Conservation (phyloP, 64 coral and sea anemone genomes). For the Trachythela sp. region DNA sequence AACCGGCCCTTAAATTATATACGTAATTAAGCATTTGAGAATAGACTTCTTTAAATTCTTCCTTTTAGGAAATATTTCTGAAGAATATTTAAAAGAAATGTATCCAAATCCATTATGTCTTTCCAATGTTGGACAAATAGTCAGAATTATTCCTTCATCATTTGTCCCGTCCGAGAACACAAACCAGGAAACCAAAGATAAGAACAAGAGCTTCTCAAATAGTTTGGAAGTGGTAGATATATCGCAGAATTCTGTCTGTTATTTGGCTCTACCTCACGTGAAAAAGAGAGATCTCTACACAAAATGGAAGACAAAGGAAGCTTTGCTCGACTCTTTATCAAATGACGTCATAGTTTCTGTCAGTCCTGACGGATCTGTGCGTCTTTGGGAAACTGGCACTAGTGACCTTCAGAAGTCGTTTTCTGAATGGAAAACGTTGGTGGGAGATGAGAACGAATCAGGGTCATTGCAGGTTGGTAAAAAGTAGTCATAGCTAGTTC, state of each 20-base stretch:
- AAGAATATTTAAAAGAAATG: neutral
- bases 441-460: slow-evolving; percentile 61
- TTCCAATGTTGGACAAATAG: slow-evolving; percentile 65
- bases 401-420: slow-evolving; percentile 67
- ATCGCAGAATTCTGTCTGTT: neutral
- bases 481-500: too few relatives aligned
- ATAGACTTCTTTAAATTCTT: too few relatives aligned
- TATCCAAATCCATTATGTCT: slow-evolving; percentile 49
- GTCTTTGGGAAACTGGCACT: slow-evolving; percentile 92
- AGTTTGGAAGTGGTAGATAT: neutral
- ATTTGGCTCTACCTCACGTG: neutral
- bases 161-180: slow-evolving; percentile 46
- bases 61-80: neutral
- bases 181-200: slow-evolving; percentile 21
- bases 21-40: too few relatives aligned
- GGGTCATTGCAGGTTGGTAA: slow-evolving; percentile 68
- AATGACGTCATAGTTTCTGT: slow-evolving; percentile 79
- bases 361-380: slow-evolving; percentile 59
- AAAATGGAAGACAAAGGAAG: neutral
- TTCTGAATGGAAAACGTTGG: slow-evolving; percentile 77
- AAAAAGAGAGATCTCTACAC: neutral
- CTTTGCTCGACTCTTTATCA: slow-evolving; percentile 57
- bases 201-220: neutral
- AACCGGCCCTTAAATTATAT: too few relatives aligned
- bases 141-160: slow-evolving; percentile 64